Percentiles rank a stretch among this genome's conserved stretches.
phyloP scores from a whole-genome alignment of 2,797 vertebrate genomes.

The Octomys mimax region DNA sequence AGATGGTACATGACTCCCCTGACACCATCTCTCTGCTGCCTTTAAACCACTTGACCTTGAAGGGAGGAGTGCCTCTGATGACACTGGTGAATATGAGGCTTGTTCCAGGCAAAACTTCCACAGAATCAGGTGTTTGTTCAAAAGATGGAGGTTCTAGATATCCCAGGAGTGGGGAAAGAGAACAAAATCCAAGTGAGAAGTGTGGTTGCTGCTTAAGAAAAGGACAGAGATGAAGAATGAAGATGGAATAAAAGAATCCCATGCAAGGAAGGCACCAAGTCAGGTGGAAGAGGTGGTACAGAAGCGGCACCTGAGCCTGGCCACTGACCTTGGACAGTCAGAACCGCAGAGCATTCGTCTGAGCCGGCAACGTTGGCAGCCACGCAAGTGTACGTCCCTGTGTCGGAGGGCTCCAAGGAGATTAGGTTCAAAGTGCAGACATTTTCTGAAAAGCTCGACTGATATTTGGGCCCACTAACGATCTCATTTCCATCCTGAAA shows the following conservation, averaged over 20 bases:
- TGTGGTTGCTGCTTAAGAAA: conserved; percentile 16
- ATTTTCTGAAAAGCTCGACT: conserved; percentile 93
- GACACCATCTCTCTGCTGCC: conserved; percentile 95
- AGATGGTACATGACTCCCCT: conserved; percentile 94
- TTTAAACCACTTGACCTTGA: conserved; percentile 96
- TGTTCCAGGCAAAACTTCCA: conserved; percentile 95
- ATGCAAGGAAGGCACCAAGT: neutral
- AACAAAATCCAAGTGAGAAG: conserved; percentile 44
- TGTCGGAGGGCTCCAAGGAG: conserved; percentile 92
- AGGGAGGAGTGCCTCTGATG: conserved; percentile 95
- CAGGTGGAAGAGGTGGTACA: neutral
- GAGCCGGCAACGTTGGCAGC: conserved; percentile 96
- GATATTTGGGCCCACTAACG: conserved; percentile 92
- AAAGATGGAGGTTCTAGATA: conserved; percentile 96
- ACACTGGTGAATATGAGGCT: conserved; percentile 92
- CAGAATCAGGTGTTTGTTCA: conserved; percentile 93
- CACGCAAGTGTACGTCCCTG: conserved; percentile 96
- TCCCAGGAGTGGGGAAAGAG: neutral
- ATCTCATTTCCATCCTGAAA: conserved; percentile 97
- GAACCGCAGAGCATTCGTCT: conserved; percentile 95
- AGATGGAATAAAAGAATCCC: neutral
- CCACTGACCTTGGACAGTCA: conserved; percentile 98
- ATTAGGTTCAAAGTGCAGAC: conserved; percentile 93
- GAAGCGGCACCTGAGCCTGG: rapidly evolving
- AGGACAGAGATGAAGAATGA: conserved; percentile 4